Base-by-base conservation (phyloP, 2,113 vertebrate genomes). In the Elephantulus edwardii region DNA sequence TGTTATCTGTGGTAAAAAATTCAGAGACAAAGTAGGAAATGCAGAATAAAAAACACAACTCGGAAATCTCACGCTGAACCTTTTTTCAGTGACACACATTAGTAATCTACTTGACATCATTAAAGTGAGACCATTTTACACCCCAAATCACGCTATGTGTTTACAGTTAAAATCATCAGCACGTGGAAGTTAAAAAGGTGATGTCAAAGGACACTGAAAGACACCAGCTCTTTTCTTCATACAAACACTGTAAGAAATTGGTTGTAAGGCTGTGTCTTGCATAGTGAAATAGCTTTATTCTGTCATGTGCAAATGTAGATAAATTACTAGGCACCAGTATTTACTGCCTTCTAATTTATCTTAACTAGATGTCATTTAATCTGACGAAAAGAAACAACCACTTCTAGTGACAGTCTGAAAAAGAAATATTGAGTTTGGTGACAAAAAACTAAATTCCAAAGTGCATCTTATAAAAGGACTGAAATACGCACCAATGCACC, bases 1-100 rank as follows among this genome's bases (percentile, higher is more conserved):
- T 81, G 56, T 93, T 91, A 92, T 87, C 91, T 94, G 97, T 95
- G 95, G 96, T 95, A 96, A 96, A 96, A 96, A 95, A 86, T 90
- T 95, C 86, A 93, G 93, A 88, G 22, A 70, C 85, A 28, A 85
- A 94, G 94, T 68, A 94, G 95, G 94, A 96, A 90, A 94, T 75
- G 91, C 89, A 92, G 92, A 94, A 88, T 89, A 91, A 95, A 83
- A 86, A 76, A 10, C 30, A 85, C 58, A 7, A 80, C 30, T 13
- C 10, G 30, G n/a, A 80, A 92, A 93, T 62, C 88, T 81, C 11
- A 40, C 93, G 95, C 85, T 46, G 91, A 72, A 54, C 17, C 62
- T 76, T 44, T 38, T 90, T 5, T 50, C 1, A 0, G 40, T 14
- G 6, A 0, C 81, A 83, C 33, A 44, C 66, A 38, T 28, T 70